These are phyloP conservation scores for Halcyon leucocephala DNA, from an alignment of 2,797 vertebrate genomes.

Conservation along the genomic window DNA sequence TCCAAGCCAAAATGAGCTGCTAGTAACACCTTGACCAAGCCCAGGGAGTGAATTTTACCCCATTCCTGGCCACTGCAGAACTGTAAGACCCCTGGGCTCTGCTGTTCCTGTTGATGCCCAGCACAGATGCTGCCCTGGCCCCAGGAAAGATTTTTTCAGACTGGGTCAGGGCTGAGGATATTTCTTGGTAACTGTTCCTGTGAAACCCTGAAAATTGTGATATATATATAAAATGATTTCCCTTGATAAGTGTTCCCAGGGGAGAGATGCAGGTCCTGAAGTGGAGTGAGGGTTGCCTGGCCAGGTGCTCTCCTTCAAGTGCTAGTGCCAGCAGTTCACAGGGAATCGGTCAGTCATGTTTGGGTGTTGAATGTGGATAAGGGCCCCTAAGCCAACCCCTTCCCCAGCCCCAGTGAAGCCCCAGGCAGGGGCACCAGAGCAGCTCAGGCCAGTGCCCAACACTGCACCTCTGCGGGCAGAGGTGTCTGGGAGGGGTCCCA, in stretches of 20 bases:
- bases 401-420: not conserved
- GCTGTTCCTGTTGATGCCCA: not conserved
- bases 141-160: not conserved
- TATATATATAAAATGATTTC: not conserved
- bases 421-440: not conserved
- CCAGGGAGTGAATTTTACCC: not conserved
- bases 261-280: not conserved
- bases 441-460: not conserved
- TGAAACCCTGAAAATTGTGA: not conserved
- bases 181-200: not conserved
- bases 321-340: not conserved
- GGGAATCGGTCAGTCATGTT: accelerated
- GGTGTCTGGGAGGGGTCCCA: not conserved
- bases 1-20: not conserved
- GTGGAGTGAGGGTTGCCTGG: accelerated
- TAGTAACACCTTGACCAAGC: not conserved
- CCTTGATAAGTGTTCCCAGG: not conserved
- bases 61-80: not conserved
- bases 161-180: not conserved
- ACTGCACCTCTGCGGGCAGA: accelerated
- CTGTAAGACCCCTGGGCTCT: not conserved
- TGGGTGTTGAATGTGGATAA: not conserved
- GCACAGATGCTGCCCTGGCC: not conserved
- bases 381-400: not conserved
- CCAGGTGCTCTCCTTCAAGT: not conserved